Percentiles rank a stretch among this genome's conserved stretches.
Conservation (phyloP, 2,888 invertebrate genomes). For the Epistrophe grossulariae region DNA sequence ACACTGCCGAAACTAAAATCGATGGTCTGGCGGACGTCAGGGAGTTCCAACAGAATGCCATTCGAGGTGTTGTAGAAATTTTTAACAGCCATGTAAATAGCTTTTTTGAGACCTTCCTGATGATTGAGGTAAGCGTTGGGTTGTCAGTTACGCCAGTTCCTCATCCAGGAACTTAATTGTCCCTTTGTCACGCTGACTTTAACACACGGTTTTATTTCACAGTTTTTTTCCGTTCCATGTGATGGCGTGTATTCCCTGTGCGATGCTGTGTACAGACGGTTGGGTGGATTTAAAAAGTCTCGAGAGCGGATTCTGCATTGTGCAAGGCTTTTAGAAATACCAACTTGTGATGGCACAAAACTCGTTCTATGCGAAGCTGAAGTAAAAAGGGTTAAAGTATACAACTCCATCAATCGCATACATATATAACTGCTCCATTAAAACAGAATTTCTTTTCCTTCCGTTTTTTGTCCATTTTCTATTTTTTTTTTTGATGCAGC, state of each 20-base stretch:
- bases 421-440: conserved; percentile 38
- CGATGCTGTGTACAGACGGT: conserved; percentile 88
- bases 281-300: conserved; percentile 88
- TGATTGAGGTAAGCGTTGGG: conserved; percentile 58
- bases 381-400: conserved; percentile 89
- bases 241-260: conserved; percentile 88
- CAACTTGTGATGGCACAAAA: conserved; percentile 92
- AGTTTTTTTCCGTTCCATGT: conserved; percentile 88
- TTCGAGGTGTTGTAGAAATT: conserved; percentile 91
- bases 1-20: conserved; percentile 91
- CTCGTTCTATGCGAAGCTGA: conserved; percentile 91
- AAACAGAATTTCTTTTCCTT: conserved; percentile 38
- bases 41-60: conserved; percentile 93
- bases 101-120: conserved; percentile 57
- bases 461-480: neutral
- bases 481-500: conserved; percentile 83
- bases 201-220: conserved; percentile 59
- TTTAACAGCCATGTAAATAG: conserved; percentile 90
- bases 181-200: conserved; percentile 50
- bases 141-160: conserved; percentile 11
- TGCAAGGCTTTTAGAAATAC: conserved; percentile 93
- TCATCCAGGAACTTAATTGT: conserved; percentile 42
- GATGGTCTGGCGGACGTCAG: conserved; percentile 94
- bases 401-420: conserved; percentile 18
- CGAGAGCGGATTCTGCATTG: conserved; percentile 89